phyloP scores from a whole-genome alignment of 2,888 invertebrate species.

The Acrobasis consociella region DNA sequence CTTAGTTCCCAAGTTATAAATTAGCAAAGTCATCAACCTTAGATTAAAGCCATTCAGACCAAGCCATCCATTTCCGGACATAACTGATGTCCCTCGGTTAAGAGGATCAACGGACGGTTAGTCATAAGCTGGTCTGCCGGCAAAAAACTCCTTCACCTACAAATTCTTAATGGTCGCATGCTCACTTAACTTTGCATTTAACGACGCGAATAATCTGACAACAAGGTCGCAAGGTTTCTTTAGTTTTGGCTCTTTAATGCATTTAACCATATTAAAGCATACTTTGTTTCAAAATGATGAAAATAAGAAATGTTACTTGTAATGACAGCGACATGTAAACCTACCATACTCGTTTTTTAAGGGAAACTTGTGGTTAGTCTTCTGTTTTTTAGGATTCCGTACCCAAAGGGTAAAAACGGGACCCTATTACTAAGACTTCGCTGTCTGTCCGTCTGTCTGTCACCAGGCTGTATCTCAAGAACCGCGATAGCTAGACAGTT shows the following conservation, averaged over 20 bases:
- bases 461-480: no score
- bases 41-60: slow-evolving; percentile 10
- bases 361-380: no score
- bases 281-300: not conserved
- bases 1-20: not conserved
- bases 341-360: no score
- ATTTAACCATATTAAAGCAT: not conserved
- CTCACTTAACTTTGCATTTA: slow-evolving; percentile 15
- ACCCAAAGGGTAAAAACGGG: no score
- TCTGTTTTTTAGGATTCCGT: no score
- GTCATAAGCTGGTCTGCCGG: slow-evolving; percentile 11
- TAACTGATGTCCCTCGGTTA: slow-evolving; percentile 15
- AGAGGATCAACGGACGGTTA: slow-evolving; percentile 20
- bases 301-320: no score
- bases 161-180: slow-evolving; percentile 16
- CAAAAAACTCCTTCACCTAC: slow-evolving; percentile 10
- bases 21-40: slow-evolving; percentile 10
- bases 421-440: no score
- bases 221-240: slow-evolving; percentile 12
- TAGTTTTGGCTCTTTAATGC: not conserved
- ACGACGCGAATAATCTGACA: slow-evolving; percentile 8
- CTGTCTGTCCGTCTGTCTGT: no score
- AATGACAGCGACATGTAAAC: no score
- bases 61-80: slow-evolving; percentile 8
- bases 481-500: no score